Evolutionary conservation across 1,140 invertebrate genomes (phyloP).

Genomic region (Apis cerana): DNA sequence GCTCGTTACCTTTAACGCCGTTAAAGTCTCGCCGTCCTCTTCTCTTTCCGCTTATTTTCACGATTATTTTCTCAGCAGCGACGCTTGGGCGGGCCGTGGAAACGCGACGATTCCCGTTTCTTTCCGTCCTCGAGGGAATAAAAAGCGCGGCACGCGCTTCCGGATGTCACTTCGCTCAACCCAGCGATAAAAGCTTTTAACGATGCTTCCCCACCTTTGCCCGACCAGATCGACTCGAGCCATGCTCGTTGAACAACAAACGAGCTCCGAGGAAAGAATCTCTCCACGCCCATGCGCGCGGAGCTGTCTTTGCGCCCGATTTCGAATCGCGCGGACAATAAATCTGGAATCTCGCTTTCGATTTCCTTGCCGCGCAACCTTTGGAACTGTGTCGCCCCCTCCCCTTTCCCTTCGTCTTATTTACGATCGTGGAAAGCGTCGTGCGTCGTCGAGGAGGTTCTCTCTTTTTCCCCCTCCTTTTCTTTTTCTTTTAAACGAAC

Average conservation of each 20-base stretch:
- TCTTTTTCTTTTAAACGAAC: not conserved
- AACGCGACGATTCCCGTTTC: conserved; percentile 33
- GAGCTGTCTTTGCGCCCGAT: not conserved
- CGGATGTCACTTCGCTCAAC: conserved; percentile 43
- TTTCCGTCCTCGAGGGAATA: conserved; percentile 47
- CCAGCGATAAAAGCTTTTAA: conserved; percentile 70
- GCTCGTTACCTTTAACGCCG: conserved; percentile 5
- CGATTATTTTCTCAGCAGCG: conserved; percentile 57
- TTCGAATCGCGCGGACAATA: not conserved
- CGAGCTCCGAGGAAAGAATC: conserved; percentile 26
- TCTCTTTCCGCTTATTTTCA: not conserved
- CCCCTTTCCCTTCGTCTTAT: not conserved
- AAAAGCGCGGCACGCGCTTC: conserved; percentile 45
- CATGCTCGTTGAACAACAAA: conserved; percentile 32
- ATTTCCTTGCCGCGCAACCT: not conserved
- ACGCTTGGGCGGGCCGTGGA: not conserved
- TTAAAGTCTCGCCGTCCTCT: not conserved
- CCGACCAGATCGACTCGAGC: not conserved
- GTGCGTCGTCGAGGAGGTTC: not conserved
- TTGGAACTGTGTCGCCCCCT: too few relatives aligned
- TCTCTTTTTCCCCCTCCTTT: not conserved
- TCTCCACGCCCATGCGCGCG: not conserved
- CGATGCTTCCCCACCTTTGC: conserved; percentile 25
- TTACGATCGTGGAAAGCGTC: not conserved
- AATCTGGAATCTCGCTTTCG: not conserved